phyloP scores from a whole-genome alignment of 2,113 vertebrate genomes.

The Capreolus pygargus region DNA sequence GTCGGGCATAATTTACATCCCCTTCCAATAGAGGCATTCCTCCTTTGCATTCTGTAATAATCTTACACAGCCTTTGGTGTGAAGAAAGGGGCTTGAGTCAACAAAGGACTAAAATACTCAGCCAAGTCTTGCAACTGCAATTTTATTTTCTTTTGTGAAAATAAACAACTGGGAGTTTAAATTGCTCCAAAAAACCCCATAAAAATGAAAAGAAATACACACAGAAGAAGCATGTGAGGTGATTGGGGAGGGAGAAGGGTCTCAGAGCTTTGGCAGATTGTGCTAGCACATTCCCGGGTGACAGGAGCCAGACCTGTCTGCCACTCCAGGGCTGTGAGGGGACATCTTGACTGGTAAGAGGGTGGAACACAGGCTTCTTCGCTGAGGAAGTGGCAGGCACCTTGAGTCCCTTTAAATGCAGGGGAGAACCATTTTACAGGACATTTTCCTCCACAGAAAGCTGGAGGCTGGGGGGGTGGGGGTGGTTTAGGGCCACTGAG shows the following conservation, averaged over 20 bases:
- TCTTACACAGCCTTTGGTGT: neutral
- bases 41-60: neutral
- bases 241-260: slow-evolving; percentile 38
- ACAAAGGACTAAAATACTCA: slow-evolving; percentile 7
- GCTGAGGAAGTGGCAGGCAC: slow-evolving; percentile 41
- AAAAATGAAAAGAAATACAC: slow-evolving; percentile 71
- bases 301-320: neutral
- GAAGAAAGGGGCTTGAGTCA: neutral
- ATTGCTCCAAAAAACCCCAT: slow-evolving; percentile 66
- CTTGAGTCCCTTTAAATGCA: slow-evolving; percentile 44
- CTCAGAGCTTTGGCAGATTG: slow-evolving; percentile 67
- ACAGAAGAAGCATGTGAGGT: slow-evolving; percentile 64
- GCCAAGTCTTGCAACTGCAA: slow-evolving; percentile 73
- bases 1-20: neutral
- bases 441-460: neutral
- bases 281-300: slow-evolving; percentile 39
- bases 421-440: slow-evolving; percentile 12
- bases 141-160: slow-evolving; percentile 87
- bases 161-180: slow-evolving; percentile 77
- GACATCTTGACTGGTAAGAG: neutral
- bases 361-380: neutral
- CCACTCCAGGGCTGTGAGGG: neutral
- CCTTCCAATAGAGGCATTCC: neutral
- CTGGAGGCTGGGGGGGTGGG: neutral
- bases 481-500: neutral